Percentiles rank a stretch among this genome's conserved stretches.
phyloP scores from a whole-genome alignment of 1,140 invertebrate genomes.

The Gonioctena quinquepunctata region DNA sequence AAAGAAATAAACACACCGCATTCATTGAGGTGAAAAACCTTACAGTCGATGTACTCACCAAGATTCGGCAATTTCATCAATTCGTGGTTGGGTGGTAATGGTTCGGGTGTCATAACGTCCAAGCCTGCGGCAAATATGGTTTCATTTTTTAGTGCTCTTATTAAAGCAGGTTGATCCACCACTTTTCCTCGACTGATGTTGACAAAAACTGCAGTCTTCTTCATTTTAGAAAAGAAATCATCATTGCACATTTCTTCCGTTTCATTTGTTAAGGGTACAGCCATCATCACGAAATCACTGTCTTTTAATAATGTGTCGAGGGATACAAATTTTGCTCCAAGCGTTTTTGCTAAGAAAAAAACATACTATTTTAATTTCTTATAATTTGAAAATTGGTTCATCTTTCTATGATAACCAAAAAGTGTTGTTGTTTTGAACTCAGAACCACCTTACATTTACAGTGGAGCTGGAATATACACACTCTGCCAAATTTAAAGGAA shows the following conservation, averaged over 20 bases:
- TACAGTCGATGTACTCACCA: constrained; percentile 62
- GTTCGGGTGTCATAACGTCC: constrained; percentile 93
- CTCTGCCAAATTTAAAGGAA: too few species aligned
- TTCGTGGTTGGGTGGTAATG: constrained; percentile 80
- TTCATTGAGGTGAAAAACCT: too few species aligned
- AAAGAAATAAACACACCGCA: too few species aligned
- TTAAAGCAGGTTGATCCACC: constrained; percentile 79
- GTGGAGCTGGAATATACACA: too few species aligned
- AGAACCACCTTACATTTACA: too few species aligned
- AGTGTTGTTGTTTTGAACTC: too few species aligned
- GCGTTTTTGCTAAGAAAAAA: constrained; percentile 57
- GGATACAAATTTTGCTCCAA: constrained; percentile 71
- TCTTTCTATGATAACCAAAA: too few species aligned
- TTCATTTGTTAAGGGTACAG: constrained; percentile 72
- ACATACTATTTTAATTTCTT: too few species aligned
- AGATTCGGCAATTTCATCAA: constrained; percentile 81
- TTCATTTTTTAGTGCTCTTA: constrained; percentile 73
- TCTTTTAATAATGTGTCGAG: constrained; percentile 70
- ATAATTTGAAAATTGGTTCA: too few species aligned
- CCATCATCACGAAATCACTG: constrained; percentile 83
- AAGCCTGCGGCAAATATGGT: constrained; percentile 85
- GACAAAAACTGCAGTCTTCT: constrained; percentile 80
- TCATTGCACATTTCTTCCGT: constrained; percentile 78
- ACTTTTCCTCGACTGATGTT: constrained; percentile 81
- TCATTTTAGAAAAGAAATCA: constrained; percentile 80